phyloP scores from a whole-genome alignment of 2,797 vertebrate genomes.

The Hyperoplus lanceolatus region DNA sequence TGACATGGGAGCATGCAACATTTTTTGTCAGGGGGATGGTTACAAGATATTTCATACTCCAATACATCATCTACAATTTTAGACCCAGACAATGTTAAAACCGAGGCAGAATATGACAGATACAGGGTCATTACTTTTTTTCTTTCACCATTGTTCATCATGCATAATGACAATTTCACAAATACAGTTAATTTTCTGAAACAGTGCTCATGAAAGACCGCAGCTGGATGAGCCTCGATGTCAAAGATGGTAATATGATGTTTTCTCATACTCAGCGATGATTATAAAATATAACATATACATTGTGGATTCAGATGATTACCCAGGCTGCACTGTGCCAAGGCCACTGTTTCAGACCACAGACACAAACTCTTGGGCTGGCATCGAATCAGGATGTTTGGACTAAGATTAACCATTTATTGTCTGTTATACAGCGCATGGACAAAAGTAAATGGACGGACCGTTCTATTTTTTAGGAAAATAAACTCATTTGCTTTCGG shows the following conservation, averaged over 20 bases:
- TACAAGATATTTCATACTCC: conserved; percentile 28
- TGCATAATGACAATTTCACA: conserved; percentile 21
- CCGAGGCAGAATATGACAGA: conserved; percentile 20
- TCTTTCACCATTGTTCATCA: conserved; percentile 7
- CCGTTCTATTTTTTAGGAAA: neutral
- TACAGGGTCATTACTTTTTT: conserved; percentile 25
- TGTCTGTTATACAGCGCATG: neutral
- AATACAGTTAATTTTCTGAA: conserved; percentile 24
- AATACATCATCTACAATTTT: conserved; percentile 17
- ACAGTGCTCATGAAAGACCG: neutral
- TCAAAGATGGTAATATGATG: conserved; percentile 17
- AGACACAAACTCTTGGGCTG: conserved; percentile 14
- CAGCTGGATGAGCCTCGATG: conserved; percentile 8
- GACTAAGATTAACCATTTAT: conserved; percentile 24
- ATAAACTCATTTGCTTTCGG: neutral
- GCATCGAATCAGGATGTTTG: neutral
- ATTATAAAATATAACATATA: conserved; percentile 45
- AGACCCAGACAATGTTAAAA: conserved; percentile 10
- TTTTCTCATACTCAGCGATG: conserved; percentile 21
- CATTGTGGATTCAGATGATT: conserved; percentile 45
- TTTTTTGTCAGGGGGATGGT: conserved; percentile 25
- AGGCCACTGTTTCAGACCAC: conserved; percentile 52
- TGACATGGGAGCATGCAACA: conserved; percentile 37
- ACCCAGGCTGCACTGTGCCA: conserved; percentile 16
- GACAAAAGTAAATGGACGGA: neutral